phyloP scores from a whole-genome alignment of 2,113 vertebrate genomes.

The Calyptomena viridis region DNA sequence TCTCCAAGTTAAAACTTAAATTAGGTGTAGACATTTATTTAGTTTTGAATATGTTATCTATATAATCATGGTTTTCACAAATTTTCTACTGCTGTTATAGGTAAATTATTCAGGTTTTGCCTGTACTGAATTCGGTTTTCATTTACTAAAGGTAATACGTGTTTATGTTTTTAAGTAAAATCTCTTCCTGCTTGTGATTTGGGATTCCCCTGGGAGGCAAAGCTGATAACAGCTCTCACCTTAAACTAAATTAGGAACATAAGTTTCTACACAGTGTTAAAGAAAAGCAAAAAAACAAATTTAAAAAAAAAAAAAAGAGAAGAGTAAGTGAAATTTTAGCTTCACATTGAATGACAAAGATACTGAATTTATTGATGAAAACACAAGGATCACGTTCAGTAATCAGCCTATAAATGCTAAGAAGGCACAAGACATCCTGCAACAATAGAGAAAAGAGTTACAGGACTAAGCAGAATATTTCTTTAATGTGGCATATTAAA shows the following conservation, averaged over 20 bases:
- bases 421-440: not conserved
- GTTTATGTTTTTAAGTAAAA: not conserved
- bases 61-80: not conserved
- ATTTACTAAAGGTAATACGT: not conserved
- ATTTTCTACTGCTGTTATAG: not conserved
- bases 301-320: not conserved
- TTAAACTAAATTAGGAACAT: not conserved
- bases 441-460: not conserved
- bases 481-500: not conserved
- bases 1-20: not conserved
- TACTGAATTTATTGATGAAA: not conserved
- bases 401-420: not conserved
- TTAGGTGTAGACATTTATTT: not conserved
- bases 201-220: not conserved
- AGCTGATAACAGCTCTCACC: conserved; percentile 2
- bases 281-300: not conserved
- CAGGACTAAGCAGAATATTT: not conserved
- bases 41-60: not conserved
- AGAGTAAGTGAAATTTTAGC: not conserved
- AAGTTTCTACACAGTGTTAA: not conserved
- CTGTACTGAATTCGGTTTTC: not conserved
- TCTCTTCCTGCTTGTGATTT: not conserved
- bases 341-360: not conserved
- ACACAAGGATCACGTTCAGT: not conserved
- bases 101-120: not conserved